Evolutionary conservation across 2,113 vertebrate genomes (phyloP), one percentile per base, ranked within the genome.

Genomic region (Toxostoma redivivum): DNA sequence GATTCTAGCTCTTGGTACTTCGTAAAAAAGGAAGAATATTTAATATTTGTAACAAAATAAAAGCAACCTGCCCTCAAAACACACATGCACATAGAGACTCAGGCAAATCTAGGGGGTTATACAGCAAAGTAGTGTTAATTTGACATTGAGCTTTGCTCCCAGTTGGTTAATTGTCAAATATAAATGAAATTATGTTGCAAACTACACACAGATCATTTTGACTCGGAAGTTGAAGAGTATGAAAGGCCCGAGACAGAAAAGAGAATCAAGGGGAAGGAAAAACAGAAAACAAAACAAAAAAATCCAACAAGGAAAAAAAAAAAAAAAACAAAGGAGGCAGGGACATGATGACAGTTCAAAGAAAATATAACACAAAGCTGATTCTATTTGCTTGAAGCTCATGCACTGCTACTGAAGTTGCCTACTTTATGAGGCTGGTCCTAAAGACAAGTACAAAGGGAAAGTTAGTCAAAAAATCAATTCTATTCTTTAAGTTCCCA

Each of bases 391-490:
- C 65, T 78, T 81, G 70, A 97, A 77, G 44, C n/a, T 56, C 30
- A 40, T 57, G 17, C 22, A 28, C 21, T 40, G 37, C 15, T 74
- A 45, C 11, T 71, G 57, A 92, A 40, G 23, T 47, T 65, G 22
- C 31, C 42, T 47, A 23, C 37, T 61, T 80, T 57, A 76, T 57
- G 74, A 94, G 35, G 58, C 48, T 0, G 0, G 27, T 47, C 76
- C 87, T 69, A 84, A 94, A 89, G 65, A 88, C 45, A 73, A 54
- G 45, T 45, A 86, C 40, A 94, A 93, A 86, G 42, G 78, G 37
- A 92, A 94, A 96, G 62, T 37, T 74, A 94, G 81, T 66, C 8
- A 79, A 93, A 88, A 94, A 62, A 95, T 96, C 86, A 67, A 56
- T 96, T 90, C 37, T 86, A 1, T 78, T 71, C 54, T 94, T 72